phyloP scores from a whole-genome alignment of 2,113 vertebrate species.

The Sander lucioperca region DNA sequence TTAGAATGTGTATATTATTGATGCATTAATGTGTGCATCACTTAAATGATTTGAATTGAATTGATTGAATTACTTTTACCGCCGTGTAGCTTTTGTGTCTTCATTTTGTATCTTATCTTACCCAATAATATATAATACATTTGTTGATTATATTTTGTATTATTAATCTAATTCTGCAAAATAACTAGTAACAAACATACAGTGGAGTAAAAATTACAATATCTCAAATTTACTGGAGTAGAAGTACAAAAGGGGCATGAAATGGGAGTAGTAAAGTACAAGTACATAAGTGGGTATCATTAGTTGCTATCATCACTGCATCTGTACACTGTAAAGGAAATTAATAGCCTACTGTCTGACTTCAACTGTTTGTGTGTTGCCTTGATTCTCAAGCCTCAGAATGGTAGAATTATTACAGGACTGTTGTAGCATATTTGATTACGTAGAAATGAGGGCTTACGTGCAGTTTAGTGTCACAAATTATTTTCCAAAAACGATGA shows the following conservation, averaged over 20 bases:
- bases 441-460: no score
- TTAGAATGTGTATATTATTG: not conserved
- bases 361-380: not conserved
- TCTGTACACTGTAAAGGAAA: not conserved
- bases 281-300: not conserved
- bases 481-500: no score
- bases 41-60: no score
- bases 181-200: no score
- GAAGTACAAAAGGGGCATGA: not conserved
- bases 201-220: not conserved
- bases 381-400: not conserved
- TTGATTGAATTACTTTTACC: no score
- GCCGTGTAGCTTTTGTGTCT: no score
- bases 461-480: no score
- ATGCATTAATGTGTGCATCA: not conserved
- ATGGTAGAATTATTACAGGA: not conserved
- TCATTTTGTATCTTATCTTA: no score
- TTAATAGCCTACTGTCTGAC: not conserved
- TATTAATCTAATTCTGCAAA: not conserved
- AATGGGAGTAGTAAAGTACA: not conserved
- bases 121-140: not conserved
- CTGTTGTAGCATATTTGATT: not conserved
- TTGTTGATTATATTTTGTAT: not conserved
- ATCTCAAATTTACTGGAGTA: not conserved
- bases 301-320: not conserved